Evolutionary conservation across 2,113 vertebrate species (phyloP).

Genomic region (Forbesichthys papilliferus): DNA sequence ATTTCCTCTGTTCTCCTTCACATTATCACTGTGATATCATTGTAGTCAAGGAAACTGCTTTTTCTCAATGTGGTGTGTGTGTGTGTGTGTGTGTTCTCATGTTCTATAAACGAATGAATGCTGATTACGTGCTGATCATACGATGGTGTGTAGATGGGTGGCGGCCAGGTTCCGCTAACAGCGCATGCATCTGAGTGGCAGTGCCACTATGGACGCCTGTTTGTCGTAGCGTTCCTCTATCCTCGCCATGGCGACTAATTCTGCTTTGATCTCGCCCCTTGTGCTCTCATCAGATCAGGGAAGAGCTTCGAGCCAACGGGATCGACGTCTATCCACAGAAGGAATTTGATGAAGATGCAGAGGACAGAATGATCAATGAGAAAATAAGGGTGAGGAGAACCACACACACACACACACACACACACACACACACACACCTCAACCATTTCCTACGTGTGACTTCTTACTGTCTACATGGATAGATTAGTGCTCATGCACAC

Average conservation of each 20-base stretch:
- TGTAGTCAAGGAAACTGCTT: neutral
- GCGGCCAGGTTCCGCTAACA: conserved; percentile 33
- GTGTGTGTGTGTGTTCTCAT: neutral
- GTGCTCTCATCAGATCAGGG: conserved; percentile 82
- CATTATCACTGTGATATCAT: neutral
- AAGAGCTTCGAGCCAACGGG: conserved; percentile 90
- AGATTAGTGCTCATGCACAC: too few species aligned
- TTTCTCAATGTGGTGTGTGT: neutral
- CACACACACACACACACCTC: neutral
- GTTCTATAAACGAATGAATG: neutral
- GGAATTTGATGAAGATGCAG: conserved; percentile 94
- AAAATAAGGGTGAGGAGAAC: conserved; percentile 89
- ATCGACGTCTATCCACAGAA: conserved; percentile 98
- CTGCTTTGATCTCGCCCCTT: conserved; percentile 17
- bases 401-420: neutral
- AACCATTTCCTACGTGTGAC: neutral
- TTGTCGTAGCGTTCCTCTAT: too few species aligned
- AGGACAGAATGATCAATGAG: conserved; percentile 93
- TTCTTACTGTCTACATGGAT: too few species aligned
- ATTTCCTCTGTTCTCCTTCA: neutral
- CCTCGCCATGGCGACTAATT: neutral
- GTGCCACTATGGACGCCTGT: too few species aligned
- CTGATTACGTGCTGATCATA: too few species aligned
- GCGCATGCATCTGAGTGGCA: conserved; percentile 2
- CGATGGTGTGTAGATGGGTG: conserved; percentile 34